Evolutionary conservation across 92 coral and sea anemone genomes (phyloP).

Genomic region (Isaurus tuberculatus): DNA sequence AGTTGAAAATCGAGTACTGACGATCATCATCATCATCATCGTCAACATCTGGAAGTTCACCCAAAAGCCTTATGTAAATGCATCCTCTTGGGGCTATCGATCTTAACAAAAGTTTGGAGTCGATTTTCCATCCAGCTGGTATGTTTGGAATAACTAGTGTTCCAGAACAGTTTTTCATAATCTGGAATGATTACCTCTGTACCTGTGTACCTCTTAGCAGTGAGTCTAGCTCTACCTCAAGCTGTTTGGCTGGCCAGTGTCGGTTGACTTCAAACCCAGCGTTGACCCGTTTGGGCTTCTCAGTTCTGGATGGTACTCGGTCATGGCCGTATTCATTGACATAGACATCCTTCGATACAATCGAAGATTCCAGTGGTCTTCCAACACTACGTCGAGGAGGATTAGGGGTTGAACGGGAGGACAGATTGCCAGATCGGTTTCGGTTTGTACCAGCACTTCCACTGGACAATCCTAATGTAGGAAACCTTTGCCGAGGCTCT

Average conservation of each 20-base stretch:
- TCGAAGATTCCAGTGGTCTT: slow-evolving; percentile 45
- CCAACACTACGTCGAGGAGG: slow-evolving; percentile 57
- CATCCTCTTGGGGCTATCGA: slow-evolving; percentile 58
- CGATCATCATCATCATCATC: no score
- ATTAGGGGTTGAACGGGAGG: no score
- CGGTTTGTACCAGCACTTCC: no score
- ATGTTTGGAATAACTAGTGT: slow-evolving; percentile 60
- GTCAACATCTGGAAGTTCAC: slow-evolving; percentile 54
- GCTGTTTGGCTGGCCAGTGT: slow-evolving; percentile 52
- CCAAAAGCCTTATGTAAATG: slow-evolving; percentile 58
- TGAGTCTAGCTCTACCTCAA: slow-evolving; percentile 46
- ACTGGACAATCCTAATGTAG: no score
- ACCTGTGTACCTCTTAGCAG: slow-evolving; percentile 57
- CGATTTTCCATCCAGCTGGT: slow-evolving; percentile 53
- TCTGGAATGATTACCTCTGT: slow-evolving; percentile 56
- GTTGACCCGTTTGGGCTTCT: slow-evolving; percentile 55
- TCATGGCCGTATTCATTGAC: slow-evolving; percentile 60
- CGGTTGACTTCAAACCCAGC: slow-evolving; percentile 54
- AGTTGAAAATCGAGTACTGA: no score
- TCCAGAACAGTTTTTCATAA: slow-evolving; percentile 61
- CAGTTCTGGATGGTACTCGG: slow-evolving; percentile 56
- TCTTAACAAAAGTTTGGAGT: slow-evolving; percentile 55
- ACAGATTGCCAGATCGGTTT: no score
- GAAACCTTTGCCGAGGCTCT: no score
- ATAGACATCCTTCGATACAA: slow-evolving; percentile 57